These are phyloP conservation scores for Coreoperca whiteheadi DNA, from an alignment of 2,113 vertebrate species.

Conservation along the genomic window DNA sequence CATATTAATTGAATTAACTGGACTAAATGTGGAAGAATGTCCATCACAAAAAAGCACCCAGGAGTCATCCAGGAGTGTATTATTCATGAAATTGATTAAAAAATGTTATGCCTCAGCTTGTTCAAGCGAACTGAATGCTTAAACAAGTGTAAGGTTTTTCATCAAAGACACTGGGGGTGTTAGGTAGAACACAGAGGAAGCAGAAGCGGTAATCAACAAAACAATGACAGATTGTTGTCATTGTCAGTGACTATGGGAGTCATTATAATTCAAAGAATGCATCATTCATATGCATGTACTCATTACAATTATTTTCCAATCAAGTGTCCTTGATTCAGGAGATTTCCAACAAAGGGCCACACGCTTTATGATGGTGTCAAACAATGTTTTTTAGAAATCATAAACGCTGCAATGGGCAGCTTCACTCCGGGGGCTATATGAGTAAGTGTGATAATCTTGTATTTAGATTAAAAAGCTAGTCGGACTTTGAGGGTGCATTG, in stretches of 20 bases:
- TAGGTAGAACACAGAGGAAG: slow-evolving; percentile 18
- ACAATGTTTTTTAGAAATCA: slow-evolving; percentile 11
- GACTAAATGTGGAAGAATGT: not conserved
- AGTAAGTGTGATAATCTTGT: not conserved
- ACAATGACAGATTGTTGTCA: slow-evolving; percentile 54
- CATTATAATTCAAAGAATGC: slow-evolving; percentile 51
- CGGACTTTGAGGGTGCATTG: not conserved
- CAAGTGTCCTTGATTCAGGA: slow-evolving; percentile 39
- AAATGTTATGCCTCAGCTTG: slow-evolving; percentile 17
- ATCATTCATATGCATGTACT: slow-evolving; percentile 57
- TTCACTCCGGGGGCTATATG: not conserved
- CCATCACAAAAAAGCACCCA: not conserved
- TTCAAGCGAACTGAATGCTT: slow-evolving; percentile 40
- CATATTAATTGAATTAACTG: slow-evolving; percentile 24
- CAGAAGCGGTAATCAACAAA: slow-evolving; percentile 35
- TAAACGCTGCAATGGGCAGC: not conserved
- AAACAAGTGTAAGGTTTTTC: slow-evolving; percentile 13
- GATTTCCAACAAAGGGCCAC: slow-evolving; percentile 28
- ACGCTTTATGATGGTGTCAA: slow-evolving; percentile 8
- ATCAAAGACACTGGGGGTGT: slow-evolving; percentile 11
- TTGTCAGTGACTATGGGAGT: slow-evolving; percentile 36
- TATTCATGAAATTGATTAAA: slow-evolving; percentile 46
- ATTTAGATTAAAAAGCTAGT: not conserved
- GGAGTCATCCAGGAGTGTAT: slow-evolving; percentile 10
- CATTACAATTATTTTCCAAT: slow-evolving; percentile 47